Percentiles rank a stretch among this genome's conserved stretches.
These are phyloP conservation scores for Serrognathus titanus DNA, from an alignment of 2,888 invertebrate species.

Conservation along the genomic window DNA sequence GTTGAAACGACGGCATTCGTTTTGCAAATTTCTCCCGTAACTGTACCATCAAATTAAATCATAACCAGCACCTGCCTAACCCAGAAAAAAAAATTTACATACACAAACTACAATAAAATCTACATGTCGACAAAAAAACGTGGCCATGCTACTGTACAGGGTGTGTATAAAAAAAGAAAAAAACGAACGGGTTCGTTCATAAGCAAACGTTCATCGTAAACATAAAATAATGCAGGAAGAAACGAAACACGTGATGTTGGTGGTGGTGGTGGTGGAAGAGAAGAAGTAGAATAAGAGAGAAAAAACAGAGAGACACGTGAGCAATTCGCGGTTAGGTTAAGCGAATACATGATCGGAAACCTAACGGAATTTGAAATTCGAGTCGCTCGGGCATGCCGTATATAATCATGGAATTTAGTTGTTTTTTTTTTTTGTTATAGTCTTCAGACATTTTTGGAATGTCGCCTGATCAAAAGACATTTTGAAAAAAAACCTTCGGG, in stretches of 20 bases:
- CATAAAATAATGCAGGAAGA: conserved; percentile 31
- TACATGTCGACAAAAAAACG: conserved; percentile 37
- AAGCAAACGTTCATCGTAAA: conserved; percentile 34
- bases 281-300: conserved; percentile 6
- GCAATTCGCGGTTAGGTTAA: conserved; percentile 34
- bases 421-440: neutral
- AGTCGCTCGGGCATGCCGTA: conserved; percentile 11
- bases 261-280: neutral
- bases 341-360: conserved; percentile 23
- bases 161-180: conserved; percentile 34
- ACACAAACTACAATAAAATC: conserved; percentile 33
- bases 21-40: no score
- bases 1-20: no score
- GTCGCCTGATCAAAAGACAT: neutral
- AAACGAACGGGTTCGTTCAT: conserved; percentile 22
- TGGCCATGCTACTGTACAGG: conserved; percentile 12
- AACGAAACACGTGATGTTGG: conserved; percentile 1
- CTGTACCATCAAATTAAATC: no score
- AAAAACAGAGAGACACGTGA: conserved; percentile 22
- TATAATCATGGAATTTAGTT: neutral
- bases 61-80: neutral
- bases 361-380: conserved; percentile 18
- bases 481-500: conserved; percentile 7
- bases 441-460: neutral
- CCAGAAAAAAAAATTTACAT: conserved; percentile 23